These are phyloP conservation scores for Acanthopleura granulata DNA, from an alignment of 2,888 invertebrate species.

Conservation along the genomic window DNA sequence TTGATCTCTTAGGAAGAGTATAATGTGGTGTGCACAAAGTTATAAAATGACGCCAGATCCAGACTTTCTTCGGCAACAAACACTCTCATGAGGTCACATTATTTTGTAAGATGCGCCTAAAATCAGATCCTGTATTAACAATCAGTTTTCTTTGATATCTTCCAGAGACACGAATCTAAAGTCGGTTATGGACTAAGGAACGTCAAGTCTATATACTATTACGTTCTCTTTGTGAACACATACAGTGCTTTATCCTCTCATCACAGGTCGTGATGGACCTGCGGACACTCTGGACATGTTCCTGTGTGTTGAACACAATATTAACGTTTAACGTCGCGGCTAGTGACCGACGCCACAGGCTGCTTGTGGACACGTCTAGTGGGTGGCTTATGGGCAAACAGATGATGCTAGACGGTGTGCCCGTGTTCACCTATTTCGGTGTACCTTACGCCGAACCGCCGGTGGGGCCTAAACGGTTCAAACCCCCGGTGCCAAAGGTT, in stretches of 20 bases:
- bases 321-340: neutral
- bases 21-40: no score
- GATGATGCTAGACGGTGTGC: slow-evolving; percentile 6
- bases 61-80: no score
- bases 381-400: slow-evolving; percentile 8
- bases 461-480: slow-evolving; percentile 37
- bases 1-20: no score
- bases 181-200: no score
- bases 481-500: slow-evolving; percentile 32
- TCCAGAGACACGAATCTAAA: no score
- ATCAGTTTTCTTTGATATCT: no score
- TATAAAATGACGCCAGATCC: no score
- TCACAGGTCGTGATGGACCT: neutral
- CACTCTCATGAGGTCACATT: no score
- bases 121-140: no score
- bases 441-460: slow-evolving; percentile 49
- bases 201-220: no score
- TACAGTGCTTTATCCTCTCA: neutral
- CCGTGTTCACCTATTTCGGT: slow-evolving; percentile 27
- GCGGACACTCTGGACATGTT: neutral
- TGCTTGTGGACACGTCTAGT: neutral
- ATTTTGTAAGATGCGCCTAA: no score
- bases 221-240: no score
- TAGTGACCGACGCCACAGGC: neutral
- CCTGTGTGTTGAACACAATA: neutral